phyloP scores from a whole-genome alignment of 2,888 invertebrate species.

The Epirrita christyi region DNA sequence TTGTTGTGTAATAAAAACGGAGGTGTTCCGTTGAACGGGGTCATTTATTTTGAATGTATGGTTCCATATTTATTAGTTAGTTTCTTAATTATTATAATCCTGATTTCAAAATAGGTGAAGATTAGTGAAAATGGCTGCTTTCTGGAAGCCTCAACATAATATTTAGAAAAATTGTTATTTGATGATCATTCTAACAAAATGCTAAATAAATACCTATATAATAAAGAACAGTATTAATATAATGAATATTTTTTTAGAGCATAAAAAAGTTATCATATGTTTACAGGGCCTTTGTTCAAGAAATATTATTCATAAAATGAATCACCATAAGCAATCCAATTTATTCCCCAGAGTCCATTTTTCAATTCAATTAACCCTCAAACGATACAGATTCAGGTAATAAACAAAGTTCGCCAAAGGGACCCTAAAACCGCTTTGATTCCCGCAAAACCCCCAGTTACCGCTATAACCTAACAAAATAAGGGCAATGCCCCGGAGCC shows the following conservation, averaged over 20 bases:
- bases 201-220: too few species aligned
- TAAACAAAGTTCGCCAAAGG: slow-evolving; percentile 35
- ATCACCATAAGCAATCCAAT: slow-evolving; percentile 3
- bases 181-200: too few species aligned
- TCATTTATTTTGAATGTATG: neutral
- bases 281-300: too few species aligned
- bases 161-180: too few species aligned
- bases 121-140: too few species aligned
- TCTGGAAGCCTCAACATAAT: too few species aligned
- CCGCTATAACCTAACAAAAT: slow-evolving; percentile 64
- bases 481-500: slow-evolving; percentile 73
- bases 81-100: neutral
- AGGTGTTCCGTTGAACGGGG: neutral
- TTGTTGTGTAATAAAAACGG: slow-evolving; percentile 30
- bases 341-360: neutral
- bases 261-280: too few species aligned
- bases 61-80: slow-evolving; percentile 4
- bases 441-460: slow-evolving; percentile 60
- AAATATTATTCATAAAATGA: too few species aligned
- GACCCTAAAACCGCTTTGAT: slow-evolving; percentile 56
- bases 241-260: too few species aligned
- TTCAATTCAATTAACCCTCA: slow-evolving; percentile 26
- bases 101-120: too few species aligned
- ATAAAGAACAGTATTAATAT: too few species aligned
- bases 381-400: slow-evolving; percentile 22